Conservation (phyloP, 2,797 vertebrate species). For the Parotocinclus haroldoi region DNA sequence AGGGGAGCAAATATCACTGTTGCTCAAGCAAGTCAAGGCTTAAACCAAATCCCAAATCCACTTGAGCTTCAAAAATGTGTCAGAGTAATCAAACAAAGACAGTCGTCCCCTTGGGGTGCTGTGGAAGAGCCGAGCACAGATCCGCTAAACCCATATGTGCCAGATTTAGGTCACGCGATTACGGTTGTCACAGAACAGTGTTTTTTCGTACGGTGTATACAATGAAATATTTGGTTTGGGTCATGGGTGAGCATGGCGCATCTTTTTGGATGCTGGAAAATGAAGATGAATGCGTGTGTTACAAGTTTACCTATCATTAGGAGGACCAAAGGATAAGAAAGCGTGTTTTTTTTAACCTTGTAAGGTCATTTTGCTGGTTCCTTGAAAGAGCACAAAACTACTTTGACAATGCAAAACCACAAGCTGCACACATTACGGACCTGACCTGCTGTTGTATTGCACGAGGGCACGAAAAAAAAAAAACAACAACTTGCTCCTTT, state of each 20-base stretch:
- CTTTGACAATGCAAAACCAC: too few relatives aligned
- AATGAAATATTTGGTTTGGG: slow-evolving; percentile 14
- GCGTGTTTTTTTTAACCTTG: too few relatives aligned
- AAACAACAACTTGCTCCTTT: too few relatives aligned
- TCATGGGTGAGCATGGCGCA: background rate
- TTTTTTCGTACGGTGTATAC: background rate
- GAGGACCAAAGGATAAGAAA: too few relatives aligned
- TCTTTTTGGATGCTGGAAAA: slow-evolving; percentile 9
- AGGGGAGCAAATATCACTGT: slow-evolving; percentile 29
- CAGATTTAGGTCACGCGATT: slow-evolving; percentile 27
- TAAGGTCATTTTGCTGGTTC: too few relatives aligned
- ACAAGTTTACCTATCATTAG: too few relatives aligned
- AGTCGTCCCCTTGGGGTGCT: slow-evolving; percentile 3
- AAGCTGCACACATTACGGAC: too few relatives aligned
- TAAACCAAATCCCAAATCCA: slow-evolving; percentile 46
- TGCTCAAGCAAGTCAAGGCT: slow-evolving; percentile 47
- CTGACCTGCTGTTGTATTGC: too few relatives aligned
- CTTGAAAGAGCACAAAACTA: too few relatives aligned
- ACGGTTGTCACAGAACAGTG: slow-evolving; percentile 2
- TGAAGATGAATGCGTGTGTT: background rate
- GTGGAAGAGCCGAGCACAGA: slow-evolving; percentile 11
- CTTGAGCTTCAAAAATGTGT: slow-evolving; percentile 43
- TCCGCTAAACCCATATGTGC: background rate
- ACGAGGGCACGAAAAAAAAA: too few relatives aligned
- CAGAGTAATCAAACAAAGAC: slow-evolving; percentile 37